phyloP scores from a whole-genome alignment of 2,113 vertebrate genomes.

The Camarhynchus parvulus region DNA sequence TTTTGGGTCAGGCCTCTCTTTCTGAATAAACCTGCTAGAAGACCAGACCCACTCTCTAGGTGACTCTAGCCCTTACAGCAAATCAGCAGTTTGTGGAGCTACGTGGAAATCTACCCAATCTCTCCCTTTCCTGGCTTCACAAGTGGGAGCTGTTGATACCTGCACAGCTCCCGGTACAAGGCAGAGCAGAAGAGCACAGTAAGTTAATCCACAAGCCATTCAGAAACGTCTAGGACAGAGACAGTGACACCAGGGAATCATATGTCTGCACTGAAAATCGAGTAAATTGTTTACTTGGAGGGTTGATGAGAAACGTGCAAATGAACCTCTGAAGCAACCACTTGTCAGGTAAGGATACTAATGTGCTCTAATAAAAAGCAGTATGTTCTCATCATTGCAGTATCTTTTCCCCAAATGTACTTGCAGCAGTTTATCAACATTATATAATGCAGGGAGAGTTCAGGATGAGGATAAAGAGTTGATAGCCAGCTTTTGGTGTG shows the following conservation, averaged over 20 bases:
- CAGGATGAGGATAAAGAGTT: not conserved
- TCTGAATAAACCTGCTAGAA: not conserved
- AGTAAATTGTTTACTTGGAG: constrained; percentile 10
- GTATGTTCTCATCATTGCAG: not conserved
- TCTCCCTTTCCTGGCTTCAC: constrained; percentile 12
- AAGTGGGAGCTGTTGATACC: constrained; percentile 61
- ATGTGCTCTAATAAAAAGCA: not conserved
- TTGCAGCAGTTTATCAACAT: constrained; percentile 3
- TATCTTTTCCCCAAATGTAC: not conserved
- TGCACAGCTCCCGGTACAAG: not conserved
- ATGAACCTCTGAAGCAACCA: constrained; percentile 37
- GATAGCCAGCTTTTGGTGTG: not conserved
- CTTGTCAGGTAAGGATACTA: constrained; percentile 49
- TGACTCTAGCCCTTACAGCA: constrained; percentile 3
- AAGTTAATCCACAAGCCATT: constrained; percentile 49
- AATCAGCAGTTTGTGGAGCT: constrained; percentile 50
- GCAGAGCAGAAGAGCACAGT: constrained; percentile 26
- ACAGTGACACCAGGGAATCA: constrained; percentile 6
- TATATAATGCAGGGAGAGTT: constrained; percentile 40
- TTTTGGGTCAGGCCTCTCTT: not conserved
- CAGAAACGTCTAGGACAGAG: not conserved
- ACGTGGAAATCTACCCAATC: constrained; percentile 29
- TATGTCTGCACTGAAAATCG: not conserved
- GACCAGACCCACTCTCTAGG: not conserved
- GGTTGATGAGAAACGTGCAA: not conserved